Evolutionary conservation across 1,140 invertebrate genomes (phyloP).

Genomic region (Nebria ingens): DNA sequence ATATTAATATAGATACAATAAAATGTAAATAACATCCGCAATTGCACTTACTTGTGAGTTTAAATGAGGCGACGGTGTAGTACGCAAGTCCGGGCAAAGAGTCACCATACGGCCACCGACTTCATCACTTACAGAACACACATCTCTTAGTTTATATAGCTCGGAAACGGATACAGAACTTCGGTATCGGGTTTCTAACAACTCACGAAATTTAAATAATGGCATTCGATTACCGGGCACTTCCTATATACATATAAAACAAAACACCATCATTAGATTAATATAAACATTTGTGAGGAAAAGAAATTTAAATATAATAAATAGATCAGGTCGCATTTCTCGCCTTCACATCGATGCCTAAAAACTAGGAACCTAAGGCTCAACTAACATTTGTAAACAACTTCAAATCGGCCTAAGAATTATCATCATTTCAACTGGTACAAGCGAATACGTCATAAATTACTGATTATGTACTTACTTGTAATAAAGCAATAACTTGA

Average conservation of each 20-base stretch:
- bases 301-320: not conserved
- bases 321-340: conserved; percentile 2
- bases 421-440: not conserved
- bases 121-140: conserved; percentile 62
- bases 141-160: conserved; percentile 68
- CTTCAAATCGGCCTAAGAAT: conserved; percentile 5
- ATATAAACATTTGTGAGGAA: conserved; percentile 15
- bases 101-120: conserved; percentile 58
- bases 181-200: conserved; percentile 74
- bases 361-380: not conserved
- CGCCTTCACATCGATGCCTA: conserved; percentile 8
- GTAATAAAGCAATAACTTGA: conserved; percentile 49
- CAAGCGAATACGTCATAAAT: not conserved
- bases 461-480: conserved; percentile 30
- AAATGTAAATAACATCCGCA: not conserved
- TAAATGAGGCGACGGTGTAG: conserved; percentile 43
- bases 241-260: conserved; percentile 36
- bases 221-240: conserved; percentile 66
- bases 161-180: conserved; percentile 69
- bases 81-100: conserved; percentile 42
- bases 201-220: conserved; percentile 75
- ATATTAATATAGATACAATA: conserved; percentile 10
- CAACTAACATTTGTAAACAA: not conserved
- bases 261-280: not conserved
- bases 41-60: conserved; percentile 30